Conservation (phyloP, 2,888 invertebrate genomes). For the Antheraea assamensis region DNA sequence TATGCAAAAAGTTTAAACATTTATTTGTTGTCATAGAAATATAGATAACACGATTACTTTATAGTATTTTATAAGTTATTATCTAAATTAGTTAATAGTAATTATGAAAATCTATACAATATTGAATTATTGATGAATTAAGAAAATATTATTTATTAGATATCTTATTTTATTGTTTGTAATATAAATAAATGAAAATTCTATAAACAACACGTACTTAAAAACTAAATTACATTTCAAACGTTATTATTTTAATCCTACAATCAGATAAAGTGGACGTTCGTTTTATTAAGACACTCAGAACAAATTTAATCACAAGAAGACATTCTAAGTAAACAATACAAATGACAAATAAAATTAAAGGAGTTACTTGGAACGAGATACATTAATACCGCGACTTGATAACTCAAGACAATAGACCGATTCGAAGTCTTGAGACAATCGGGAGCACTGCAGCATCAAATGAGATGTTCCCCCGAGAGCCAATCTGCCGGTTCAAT, state of each 20-base stretch:
- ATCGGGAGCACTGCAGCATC: constrained; percentile 74
- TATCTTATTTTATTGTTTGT: too few species aligned
- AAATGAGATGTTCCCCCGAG: constrained; percentile 72
- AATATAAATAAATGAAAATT: too few species aligned
- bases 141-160: too few species aligned
- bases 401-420: constrained; percentile 60
- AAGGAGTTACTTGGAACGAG: constrained; percentile 34
- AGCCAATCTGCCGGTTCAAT: constrained; percentile 76
- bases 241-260: not conserved
- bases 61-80: not conserved
- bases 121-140: too few species aligned
- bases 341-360: constrained; percentile 41
- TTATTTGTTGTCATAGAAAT: not conserved
- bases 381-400: constrained; percentile 48
- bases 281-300: not conserved
- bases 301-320: not conserved
- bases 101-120: too few species aligned
- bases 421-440: constrained; percentile 59
- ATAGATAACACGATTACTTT: not conserved
- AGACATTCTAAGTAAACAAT: constrained; percentile 27
- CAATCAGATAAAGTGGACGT: not conserved
- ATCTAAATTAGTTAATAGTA: not conserved
- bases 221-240: too few species aligned
- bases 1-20: not conserved
- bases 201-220: too few species aligned